Base-by-base conservation (phyloP, 2,113 vertebrate species). In the Nothoprocta perdicaria region DNA sequence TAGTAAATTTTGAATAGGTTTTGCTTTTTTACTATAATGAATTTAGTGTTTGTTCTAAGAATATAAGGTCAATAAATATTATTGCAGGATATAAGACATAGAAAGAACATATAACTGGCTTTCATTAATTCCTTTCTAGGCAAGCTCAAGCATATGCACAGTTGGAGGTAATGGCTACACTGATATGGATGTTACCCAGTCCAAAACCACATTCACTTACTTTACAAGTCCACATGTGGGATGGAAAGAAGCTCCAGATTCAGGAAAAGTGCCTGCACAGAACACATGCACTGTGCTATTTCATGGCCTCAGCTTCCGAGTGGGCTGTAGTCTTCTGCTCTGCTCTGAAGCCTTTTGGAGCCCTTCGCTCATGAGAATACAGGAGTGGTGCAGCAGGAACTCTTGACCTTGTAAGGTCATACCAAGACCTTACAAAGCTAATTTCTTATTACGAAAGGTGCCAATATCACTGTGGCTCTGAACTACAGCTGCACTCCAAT, bases 201-300 rank as follows among this genome's bases (percentile, higher is more conserved):
- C 4, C 1, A 31, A 69, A 84, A 31, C 12, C 9, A 33, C 6
- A 12, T 69, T 58, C 40, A 50, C 1, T 35, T 45, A 12, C 8
- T 71, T 89, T 41, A 61, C 6, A 66, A 45, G 17, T 40, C 45
- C 6, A 5, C 7, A 3, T 31, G 38, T 72, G 24, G 52, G 58
- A 29, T 1, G 7, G 26, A 16, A 76, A 72, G 19, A 6, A 61
- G n/a, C 50, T 69, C 17, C 75, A 66, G 23, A 53, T 26, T 73
- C 29, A 57, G 26, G 10, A 43, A 12, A 73, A 66, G 6, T 33
- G 43, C 17, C 29, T 16, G 29, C 68, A 60, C 17, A 77, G 69
- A 77, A 43, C 0, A 1, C 0, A 0, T 33, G 22, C 14, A 3
- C 5, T 15, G 23, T 41, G 35, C 26, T 40, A 65, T 14, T 26